Evolutionary conservation across 2,888 invertebrate species (phyloP).

Genomic region (Nineta flava): DNA sequence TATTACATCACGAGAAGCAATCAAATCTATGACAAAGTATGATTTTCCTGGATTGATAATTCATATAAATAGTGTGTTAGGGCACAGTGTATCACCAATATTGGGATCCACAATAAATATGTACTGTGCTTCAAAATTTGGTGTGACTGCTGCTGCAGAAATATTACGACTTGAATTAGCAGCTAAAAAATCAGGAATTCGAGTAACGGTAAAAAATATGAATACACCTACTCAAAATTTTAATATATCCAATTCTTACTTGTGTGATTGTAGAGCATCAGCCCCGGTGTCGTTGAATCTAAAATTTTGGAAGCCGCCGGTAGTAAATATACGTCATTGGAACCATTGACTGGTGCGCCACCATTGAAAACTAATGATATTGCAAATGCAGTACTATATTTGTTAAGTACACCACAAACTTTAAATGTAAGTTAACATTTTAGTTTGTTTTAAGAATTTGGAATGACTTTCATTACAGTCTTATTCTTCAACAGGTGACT

Average conservation of each 20-base stretch:
- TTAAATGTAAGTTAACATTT: background rate
- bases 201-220: conserved; percentile 15
- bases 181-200: conserved; percentile 18
- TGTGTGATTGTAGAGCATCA: background rate
- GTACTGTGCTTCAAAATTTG: conserved; percentile 29
- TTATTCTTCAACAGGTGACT: background rate
- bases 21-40: conserved; percentile 6
- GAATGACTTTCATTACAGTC: too few relatives aligned
- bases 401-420: background rate
- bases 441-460: background rate
- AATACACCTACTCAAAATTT: background rate
- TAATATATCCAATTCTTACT: background rate
- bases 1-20: conserved; percentile 1
- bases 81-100: conserved; percentile 8
- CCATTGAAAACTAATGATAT: background rate
- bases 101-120: conserved; percentile 22
- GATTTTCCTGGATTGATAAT: conserved; percentile 13
- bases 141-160: conserved; percentile 27
- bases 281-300: background rate
- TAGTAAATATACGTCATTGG: background rate
- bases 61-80: conserved; percentile 13
- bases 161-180: conserved; percentile 27
- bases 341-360: background rate
- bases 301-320: background rate
- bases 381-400: background rate